These are phyloP conservation scores for Jaculus jaculus DNA, from an alignment of 2,113 vertebrate genomes.

Conservation along the genomic window DNA sequence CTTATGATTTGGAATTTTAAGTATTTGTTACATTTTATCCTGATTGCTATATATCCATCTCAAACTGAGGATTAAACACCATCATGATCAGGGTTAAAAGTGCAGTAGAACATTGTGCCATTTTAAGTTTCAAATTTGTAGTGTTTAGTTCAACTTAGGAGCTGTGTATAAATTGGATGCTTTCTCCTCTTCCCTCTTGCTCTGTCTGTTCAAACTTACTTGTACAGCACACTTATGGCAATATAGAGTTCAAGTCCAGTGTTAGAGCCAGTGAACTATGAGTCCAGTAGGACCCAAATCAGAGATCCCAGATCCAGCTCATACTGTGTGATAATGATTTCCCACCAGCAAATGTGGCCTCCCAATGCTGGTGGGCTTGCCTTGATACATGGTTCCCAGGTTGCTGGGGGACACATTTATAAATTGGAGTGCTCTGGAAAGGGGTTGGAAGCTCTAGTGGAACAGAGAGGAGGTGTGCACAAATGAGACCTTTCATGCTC, in stretches of 20 bases:
- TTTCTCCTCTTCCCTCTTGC: background rate
- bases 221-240: background rate
- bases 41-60: background rate
- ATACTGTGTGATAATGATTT: background rate
- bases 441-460: background rate
- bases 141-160: background rate
- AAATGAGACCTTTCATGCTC: background rate
- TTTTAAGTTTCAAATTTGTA: constrained; percentile 43
- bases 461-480: background rate
- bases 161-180: background rate
- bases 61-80: constrained; percentile 8
- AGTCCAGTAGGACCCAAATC: background rate
- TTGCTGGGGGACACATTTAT: background rate
- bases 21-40: constrained; percentile 11
- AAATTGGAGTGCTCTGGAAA: too few relatives aligned
- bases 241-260: background rate
- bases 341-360: background rate
- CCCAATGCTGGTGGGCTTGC: background rate
- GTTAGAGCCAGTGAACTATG: background rate
- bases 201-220: constrained; percentile 9
- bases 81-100: constrained; percentile 23
- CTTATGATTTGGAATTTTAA: constrained; percentile 38
- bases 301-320: background rate
- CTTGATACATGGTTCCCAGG: background rate
- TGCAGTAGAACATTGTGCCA: background rate